phyloP scores from a whole-genome alignment of 2,797 vertebrate genomes.

The Yasuhikotakia modesta region DNA sequence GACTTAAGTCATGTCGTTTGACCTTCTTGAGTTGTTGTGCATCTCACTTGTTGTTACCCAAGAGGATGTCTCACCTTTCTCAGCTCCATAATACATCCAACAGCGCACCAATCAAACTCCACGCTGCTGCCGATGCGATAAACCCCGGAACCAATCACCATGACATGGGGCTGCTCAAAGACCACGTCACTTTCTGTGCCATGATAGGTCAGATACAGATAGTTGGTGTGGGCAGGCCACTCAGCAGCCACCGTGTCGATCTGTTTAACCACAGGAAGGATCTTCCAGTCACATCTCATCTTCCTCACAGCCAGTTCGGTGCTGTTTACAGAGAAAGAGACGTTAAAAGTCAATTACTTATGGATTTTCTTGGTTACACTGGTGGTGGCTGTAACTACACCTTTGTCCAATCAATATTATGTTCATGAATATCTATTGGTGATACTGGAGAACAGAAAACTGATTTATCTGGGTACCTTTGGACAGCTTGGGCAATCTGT shows the following conservation, averaged over 20 bases:
- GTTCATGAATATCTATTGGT: too few relatives aligned
- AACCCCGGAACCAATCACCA: constrained; percentile 95
- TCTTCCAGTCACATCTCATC: constrained; percentile 86
- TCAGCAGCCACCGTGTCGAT: constrained; percentile 97
- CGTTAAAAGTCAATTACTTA: neutral
- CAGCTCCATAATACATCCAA: constrained; percentile 94
- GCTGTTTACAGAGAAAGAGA: constrained; percentile 66
- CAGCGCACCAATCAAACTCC: constrained; percentile 97
- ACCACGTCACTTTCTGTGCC: constrained; percentile 84
- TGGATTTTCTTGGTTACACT: neutral
- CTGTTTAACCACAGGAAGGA: constrained; percentile 93
- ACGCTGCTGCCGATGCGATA: constrained; percentile 98
- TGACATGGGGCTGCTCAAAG: constrained; percentile 86
- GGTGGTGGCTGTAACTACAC: too few relatives aligned
- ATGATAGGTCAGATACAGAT: constrained; percentile 94
- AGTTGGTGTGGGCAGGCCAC: constrained; percentile 96
- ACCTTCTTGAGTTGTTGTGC: neutral
- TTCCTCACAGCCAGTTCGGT: constrained; percentile 93
- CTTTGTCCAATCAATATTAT: too few relatives aligned
- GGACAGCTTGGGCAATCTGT: constrained; percentile 90
- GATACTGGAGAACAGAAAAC: too few relatives aligned
- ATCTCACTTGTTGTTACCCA: neutral
- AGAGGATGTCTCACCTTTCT: constrained; percentile 79
- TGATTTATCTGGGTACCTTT: constrained; percentile 78
- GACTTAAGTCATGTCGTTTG: neutral